Conservation (phyloP, 2,888 invertebrate genomes). For the Phyllotreta cruciferae region DNA sequence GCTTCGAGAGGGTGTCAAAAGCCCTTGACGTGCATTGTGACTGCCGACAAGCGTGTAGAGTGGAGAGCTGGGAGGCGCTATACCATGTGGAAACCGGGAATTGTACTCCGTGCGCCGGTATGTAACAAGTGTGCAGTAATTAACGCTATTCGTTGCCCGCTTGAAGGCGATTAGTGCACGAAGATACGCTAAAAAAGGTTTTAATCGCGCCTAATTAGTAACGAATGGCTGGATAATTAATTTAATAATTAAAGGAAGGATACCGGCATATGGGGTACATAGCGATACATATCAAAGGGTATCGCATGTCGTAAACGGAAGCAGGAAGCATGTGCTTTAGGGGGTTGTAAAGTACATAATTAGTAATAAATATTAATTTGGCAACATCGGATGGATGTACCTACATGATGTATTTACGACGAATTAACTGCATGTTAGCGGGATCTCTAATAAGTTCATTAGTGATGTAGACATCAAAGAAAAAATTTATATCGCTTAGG, state of each 20-base stretch:
- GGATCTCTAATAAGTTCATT: background rate
- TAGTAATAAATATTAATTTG: constrained; percentile 23
- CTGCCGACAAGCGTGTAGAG: constrained; percentile 17
- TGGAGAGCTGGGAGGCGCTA: background rate
- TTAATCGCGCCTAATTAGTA: too few species aligned
- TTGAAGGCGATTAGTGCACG: too few species aligned
- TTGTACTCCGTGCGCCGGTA: constrained; percentile 1
- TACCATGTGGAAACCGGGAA: background rate
- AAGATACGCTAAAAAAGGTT: too few species aligned
- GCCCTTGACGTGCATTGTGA: constrained; percentile 23
- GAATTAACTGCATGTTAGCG: constrained; percentile 1
- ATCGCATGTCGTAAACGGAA: constrained; percentile 11
- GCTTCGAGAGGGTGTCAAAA: constrained; percentile 15
- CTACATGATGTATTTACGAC: constrained; percentile 14
- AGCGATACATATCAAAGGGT: constrained; percentile 8
- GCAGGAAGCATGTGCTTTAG: constrained; percentile 7
- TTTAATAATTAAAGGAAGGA: background rate
- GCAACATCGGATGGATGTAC: constrained; percentile 1
- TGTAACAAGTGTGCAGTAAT: background rate
- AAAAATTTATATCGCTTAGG: too few species aligned
- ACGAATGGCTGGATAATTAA: too few species aligned
- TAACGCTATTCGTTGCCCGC: background rate
- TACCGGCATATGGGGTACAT: background rate
- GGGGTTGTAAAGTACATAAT: constrained; percentile 19
- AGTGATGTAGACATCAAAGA: background rate